Base-by-base conservation (phyloP, 2,113 vertebrate genomes). In the Herpetotheres cachinnans region DNA sequence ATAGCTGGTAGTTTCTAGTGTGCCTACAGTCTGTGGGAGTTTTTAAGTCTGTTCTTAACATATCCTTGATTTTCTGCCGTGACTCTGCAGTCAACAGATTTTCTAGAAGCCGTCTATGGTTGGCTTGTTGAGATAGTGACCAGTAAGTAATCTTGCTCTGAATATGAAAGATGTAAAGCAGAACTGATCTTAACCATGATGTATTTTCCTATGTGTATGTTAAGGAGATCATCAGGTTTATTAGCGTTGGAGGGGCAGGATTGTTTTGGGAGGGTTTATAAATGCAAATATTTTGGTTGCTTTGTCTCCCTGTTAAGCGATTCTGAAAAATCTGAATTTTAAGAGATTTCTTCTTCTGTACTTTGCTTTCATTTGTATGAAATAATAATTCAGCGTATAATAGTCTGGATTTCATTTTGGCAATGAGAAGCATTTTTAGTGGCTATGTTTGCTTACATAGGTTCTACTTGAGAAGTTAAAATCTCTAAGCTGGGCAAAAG, bases 401-500 rank as follows among this genome's bases (percentile, higher is more conserved):
- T 58, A 55, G 36, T 52, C 78, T 93, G 36, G n/a, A 56, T 96
- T 96, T 73, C 72, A 55, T 86, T 95, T 85, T 95, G 93, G 58
- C 80, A 80, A 70, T 40, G 17, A 72, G 70, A 91, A 89, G 40
- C 55, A 71, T 90, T 91, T 84, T 89, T 79, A 81, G 84, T 74
- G 82, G 30, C 49, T 46, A 25, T 3, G 3, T 85, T 93, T 79
- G n/a, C 59, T 86, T 42, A 71, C 83, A 65, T 13, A 38, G 50
- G 52, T 71, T 97, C 97, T 85, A 84, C 62, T 93, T 86, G 85
- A 88, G 92, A 89, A 76, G 73, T 83, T 12, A 81, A 95, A 73
- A 85, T 72, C 76, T 93, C 27, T 47, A 19, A 87, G 56, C 73
- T 34, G 19, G 67, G 66, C 86, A 58, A 91, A 69, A 79, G 52